Percentiles rank a stretch among this genome's conserved stretches.
Conservation (phyloP, 2,113 vertebrate species). For the Sinocyclocheilus anshuiensis region DNA sequence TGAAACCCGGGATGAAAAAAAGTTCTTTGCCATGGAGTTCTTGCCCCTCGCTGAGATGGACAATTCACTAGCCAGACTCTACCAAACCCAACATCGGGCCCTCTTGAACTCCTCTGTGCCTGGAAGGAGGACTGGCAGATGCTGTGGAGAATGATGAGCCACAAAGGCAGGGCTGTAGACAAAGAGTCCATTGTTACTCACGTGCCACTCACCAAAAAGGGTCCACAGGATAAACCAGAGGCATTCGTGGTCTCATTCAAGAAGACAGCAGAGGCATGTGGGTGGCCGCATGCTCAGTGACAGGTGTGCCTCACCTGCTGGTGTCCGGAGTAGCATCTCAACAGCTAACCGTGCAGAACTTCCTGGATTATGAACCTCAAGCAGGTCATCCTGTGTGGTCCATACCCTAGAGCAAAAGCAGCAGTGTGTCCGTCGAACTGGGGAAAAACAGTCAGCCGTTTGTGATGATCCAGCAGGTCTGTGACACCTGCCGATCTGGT, state of each 20-base stretch:
- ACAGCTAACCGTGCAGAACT: not conserved
- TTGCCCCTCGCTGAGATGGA: not conserved
- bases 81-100: not conserved
- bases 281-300: not conserved
- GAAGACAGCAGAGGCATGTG: not conserved
- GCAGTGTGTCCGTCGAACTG: not conserved
- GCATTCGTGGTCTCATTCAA: not conserved
- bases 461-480: no score
- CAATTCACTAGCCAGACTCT: not conserved
- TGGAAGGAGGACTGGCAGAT: not conserved
- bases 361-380: not conserved
- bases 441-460: no score
- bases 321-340: not conserved
- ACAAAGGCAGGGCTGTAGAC: not conserved
- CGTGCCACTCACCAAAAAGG: not conserved
- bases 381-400: not conserved
- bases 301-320: no score
- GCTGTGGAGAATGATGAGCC: not conserved
- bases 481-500: not conserved
- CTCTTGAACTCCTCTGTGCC: not conserved
- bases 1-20: not conserved
- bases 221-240: not conserved
- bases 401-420: not conserved
- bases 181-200: not conserved
- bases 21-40: not conserved